Base-by-base conservation (phyloP, 2,888 invertebrate genomes). In the Aplocera efformata region DNA sequence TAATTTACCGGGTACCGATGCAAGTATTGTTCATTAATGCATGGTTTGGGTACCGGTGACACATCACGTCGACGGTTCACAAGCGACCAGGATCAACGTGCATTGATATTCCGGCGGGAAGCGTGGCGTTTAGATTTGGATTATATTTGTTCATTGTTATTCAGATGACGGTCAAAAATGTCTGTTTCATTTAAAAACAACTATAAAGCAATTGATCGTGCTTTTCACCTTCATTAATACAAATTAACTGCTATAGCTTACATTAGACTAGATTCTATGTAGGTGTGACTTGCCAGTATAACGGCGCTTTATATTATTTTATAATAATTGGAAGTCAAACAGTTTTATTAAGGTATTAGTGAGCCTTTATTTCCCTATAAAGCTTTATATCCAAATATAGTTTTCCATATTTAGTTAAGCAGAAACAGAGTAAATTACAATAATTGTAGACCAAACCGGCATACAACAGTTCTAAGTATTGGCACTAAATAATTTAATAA, bases 1-100 rank as follows among this genome's bases (percentile, higher is more conserved):
- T 77, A 73, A 71, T 68, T 66, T 67, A 60, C 62, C 49, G 49
- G 9, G 21, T 39, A 32, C 27, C 57, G 51, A 60, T 61, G 57
- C 56, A 64, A 68, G 69, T 41, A 79, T 75, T 75, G 76, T 81
- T 74, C 75, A 84, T 84, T 82, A 85, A 86, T 82, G 77, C 83
- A 80, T 60, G 75, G 60, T 67, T 78, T 74, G 64, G 72, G 80
- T 84, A 85, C 81, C 82, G 80, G 80, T 80, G 76, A 78, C 70
- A 68, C 71, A 77, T 84, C 86, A 88, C 88, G 88, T 88, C 79
- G 71, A 63, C 73, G 72, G 85, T 88, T 88, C 88, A 86, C 88
- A 88, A 84, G 82, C 72, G 69, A 72, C 64, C 74, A 74, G 72
- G 71, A 75, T 68, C 71, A 67, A 65, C 63, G 56, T 72, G 63